These are phyloP conservation scores for Zhuqinia jingwanae DNA, from an alignment of 2,888 invertebrate species.

Conservation along the genomic window DNA sequence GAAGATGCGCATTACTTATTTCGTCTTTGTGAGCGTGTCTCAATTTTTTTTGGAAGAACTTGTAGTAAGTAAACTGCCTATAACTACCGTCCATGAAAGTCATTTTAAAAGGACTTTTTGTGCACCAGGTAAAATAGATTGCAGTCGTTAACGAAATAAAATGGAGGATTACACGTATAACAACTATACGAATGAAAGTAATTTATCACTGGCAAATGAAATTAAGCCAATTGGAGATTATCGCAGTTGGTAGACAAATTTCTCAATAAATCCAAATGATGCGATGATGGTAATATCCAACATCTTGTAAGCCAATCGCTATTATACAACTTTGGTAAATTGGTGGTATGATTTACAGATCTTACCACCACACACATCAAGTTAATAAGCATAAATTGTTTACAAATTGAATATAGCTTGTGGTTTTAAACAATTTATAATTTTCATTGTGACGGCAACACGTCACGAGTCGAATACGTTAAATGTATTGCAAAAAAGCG, in stretches of 20 bases:
- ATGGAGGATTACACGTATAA: neutral
- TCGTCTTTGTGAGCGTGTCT: too few relatives aligned
- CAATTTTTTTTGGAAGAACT: too few relatives aligned
- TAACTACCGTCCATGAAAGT: neutral
- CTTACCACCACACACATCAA: neutral
- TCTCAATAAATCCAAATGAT: slow-evolving; percentile 32
- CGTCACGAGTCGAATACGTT: neutral
- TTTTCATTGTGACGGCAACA: slow-evolving; percentile 20
- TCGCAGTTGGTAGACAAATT: slow-evolving; percentile 19
- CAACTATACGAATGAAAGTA: neutral
- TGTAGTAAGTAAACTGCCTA: too few relatives aligned
- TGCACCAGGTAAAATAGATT: too few relatives aligned
- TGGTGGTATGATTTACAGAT: slow-evolving; percentile 13
- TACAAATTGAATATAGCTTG: slow-evolving; percentile 39
- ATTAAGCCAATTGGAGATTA: neutral
- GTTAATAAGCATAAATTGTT: slow-evolving; percentile 19
- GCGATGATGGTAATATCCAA: too few relatives aligned
- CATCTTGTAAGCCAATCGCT: slow-evolving; percentile 18
- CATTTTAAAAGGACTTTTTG: neutral
- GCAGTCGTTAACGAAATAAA: too few relatives aligned
- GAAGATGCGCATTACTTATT: neutral
- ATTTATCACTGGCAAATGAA: slow-evolving; percentile 21
- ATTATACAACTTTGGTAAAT: slow-evolving; percentile 25
- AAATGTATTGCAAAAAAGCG: neutral
- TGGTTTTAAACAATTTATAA: slow-evolving; percentile 42